Evolutionary conservation across 1,140 invertebrate species (phyloP).

Genomic region (Temnothorax nylanderi): DNA sequence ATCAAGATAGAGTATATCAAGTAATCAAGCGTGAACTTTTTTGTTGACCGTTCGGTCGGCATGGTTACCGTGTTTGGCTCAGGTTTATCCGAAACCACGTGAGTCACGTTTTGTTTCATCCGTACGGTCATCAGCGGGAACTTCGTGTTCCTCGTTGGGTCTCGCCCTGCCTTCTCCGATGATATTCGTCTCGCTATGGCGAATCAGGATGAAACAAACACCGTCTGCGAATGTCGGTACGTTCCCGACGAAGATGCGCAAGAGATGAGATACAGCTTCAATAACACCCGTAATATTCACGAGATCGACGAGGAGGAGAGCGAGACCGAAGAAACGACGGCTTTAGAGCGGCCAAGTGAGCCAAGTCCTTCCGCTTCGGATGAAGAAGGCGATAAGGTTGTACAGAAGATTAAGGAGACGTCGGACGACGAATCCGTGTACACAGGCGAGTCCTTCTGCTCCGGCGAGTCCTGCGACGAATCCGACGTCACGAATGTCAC

Average conservation of each 20-base stretch:
- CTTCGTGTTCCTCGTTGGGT: not conserved
- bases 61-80: constrained; percentile 51
- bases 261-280: constrained; percentile 42
- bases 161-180: not conserved
- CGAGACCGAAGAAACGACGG: constrained; percentile 37
- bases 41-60: constrained; percentile 53
- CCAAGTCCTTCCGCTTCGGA: not conserved
- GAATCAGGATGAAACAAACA: not conserved
- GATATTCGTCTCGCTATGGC: not conserved
- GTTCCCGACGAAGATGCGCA: not conserved
- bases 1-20: not conserved
- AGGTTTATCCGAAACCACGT: not conserved
- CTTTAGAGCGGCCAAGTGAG: not conserved
- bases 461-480: constrained; percentile 71
- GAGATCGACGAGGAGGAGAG: constrained; percentile 67
- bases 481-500: constrained; percentile 71
- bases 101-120: constrained; percentile 3
- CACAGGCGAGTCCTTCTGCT: constrained; percentile 75
- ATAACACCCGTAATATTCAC: constrained; percentile 57
- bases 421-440: constrained; percentile 74
- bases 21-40: not conserved
- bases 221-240: constrained; percentile 46
- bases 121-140: not conserved
- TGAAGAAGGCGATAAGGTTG: not conserved
- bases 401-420: not conserved